phyloP scores from a whole-genome alignment of 2,888 invertebrate species.

The Oasisia sp. region DNA sequence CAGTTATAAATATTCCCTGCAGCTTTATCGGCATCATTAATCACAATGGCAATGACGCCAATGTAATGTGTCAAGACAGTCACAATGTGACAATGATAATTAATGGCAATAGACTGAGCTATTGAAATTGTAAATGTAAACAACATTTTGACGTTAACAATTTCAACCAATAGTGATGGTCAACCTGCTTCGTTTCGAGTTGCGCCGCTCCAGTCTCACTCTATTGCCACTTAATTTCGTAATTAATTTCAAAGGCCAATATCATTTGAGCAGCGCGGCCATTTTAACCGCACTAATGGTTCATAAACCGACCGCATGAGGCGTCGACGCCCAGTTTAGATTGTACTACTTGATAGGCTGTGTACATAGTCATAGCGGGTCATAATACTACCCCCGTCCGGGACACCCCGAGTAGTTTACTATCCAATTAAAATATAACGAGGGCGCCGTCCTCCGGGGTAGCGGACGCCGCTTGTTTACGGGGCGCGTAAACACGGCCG shows the following conservation, averaged over 20 bases:
- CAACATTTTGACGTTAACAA: background rate
- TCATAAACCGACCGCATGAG: constrained; percentile 17
- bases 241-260: constrained; percentile 1
- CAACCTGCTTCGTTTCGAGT: background rate
- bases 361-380: background rate
- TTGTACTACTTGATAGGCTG: background rate
- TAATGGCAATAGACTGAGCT: background rate
- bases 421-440: constrained; percentile 13
- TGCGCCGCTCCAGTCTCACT: background rate
- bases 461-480: background rate
- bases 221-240: background rate
- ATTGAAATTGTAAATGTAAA: background rate
- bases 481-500: background rate
- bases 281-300: constrained; percentile 8
- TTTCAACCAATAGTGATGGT: background rate
- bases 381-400: background rate
- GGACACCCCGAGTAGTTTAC: constrained; percentile 1
- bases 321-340: background rate
- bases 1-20: background rate
- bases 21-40: background rate
- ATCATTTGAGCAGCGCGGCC: background rate
- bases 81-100: too few species aligned
- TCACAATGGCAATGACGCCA: background rate
- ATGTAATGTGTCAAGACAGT: too few species aligned
- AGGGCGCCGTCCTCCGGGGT: background rate